Evolutionary conservation across 1,140 invertebrate species (phyloP).

Genomic region (Calliphora vicina): DNA sequence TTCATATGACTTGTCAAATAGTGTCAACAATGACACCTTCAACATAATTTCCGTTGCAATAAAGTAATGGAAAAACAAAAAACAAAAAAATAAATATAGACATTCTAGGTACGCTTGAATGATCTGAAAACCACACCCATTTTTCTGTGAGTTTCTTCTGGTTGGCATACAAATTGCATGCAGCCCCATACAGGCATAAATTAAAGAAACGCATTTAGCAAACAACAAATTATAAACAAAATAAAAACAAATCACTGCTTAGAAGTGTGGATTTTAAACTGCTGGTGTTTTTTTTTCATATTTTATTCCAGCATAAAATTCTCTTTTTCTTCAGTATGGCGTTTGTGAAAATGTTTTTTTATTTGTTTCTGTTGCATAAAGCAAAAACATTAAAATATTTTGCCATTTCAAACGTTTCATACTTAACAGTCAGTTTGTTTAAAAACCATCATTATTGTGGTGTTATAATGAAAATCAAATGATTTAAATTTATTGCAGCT

Average conservation of each 20-base stretch:
- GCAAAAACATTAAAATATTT: background rate
- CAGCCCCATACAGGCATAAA: background rate
- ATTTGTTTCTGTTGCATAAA: background rate
- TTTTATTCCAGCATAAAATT: background rate
- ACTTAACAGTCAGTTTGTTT: background rate
- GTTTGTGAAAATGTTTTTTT: background rate
- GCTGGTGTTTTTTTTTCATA: background rate
- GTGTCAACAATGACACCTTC: slow-evolving; percentile 33
- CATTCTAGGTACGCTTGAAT: background rate
- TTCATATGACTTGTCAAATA: slow-evolving; percentile 8
- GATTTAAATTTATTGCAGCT: too few species aligned
- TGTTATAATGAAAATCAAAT: background rate
- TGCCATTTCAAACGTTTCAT: background rate
- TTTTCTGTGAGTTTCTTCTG: background rate
- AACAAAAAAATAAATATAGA: background rate
- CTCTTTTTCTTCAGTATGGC: background rate
- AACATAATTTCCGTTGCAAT: slow-evolving; percentile 26
- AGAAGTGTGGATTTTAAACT: background rate
- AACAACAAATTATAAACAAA: too few species aligned
- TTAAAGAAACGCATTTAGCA: background rate
- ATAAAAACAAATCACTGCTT: background rate
- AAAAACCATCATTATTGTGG: background rate
- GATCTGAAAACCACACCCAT: slow-evolving; percentile 15
- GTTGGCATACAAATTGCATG: background rate
- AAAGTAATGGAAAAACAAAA: background rate